These are phyloP conservation scores for Edolisoma coerulescens DNA, from an alignment of 2,113 vertebrate genomes.

Conservation along the genomic window DNA sequence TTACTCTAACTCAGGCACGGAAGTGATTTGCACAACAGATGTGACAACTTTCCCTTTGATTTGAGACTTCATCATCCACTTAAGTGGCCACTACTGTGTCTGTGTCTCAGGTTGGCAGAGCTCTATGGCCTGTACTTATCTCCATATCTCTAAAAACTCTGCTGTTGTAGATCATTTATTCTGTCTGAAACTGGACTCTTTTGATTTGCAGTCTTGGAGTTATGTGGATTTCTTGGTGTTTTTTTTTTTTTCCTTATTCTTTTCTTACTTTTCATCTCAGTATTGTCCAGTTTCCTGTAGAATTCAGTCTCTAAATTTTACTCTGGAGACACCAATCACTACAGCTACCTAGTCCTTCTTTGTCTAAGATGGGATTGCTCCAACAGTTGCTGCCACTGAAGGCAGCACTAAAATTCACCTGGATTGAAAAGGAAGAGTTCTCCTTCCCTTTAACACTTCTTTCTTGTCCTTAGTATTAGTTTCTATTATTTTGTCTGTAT, in stretches of 20 bases:
- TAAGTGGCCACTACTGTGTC: neutral
- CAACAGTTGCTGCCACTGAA: neutral
- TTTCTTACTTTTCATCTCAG: neutral
- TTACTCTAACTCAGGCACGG: neutral
- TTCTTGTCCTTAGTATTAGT: neutral
- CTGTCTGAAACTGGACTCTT: neutral
- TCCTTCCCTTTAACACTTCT: neutral
- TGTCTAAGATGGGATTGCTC: neutral
- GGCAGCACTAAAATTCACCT: neutral
- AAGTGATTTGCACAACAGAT: neutral
- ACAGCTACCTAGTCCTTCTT: neutral
- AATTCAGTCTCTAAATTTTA: neutral
- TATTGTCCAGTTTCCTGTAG: neutral
- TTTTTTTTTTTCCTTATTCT: accelerated
- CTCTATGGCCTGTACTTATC: neutral
- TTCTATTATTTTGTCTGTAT: neutral
- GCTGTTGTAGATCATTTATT: neutral
- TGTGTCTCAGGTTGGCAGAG: neutral
- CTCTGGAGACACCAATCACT: neutral
- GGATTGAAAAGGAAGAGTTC: neutral
- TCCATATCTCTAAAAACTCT: neutral
- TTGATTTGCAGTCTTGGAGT: neutral
- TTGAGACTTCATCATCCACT: neutral
- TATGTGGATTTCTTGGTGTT: neutral
- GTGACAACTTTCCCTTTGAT: neutral